Conservation (phyloP, 2,113 vertebrate genomes). For the Emydura subglobosa region DNA sequence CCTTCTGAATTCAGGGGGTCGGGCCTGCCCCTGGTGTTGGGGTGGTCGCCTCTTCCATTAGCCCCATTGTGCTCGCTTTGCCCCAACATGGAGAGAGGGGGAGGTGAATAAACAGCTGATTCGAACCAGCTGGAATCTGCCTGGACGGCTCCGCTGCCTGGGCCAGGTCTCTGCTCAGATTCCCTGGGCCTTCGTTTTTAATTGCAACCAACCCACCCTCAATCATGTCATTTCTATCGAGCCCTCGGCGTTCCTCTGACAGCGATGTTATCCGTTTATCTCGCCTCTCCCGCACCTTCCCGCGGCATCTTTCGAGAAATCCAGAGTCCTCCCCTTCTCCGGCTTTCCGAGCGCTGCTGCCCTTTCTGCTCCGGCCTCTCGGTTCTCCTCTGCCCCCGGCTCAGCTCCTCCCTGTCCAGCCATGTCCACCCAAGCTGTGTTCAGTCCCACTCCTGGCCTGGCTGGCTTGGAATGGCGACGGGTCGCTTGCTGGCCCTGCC, state of each 20-base stretch:
- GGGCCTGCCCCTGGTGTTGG: background rate
- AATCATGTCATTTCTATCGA: background rate
- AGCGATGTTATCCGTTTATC: background rate
- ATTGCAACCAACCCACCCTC: background rate
- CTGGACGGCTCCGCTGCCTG: background rate
- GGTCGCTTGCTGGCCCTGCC: background rate
- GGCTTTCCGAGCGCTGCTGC: too few species aligned
- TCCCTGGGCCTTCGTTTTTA: background rate
- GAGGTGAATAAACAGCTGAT: background rate
- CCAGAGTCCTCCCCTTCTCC: background rate
- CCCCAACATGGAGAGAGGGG: background rate
- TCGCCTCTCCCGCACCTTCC: background rate
- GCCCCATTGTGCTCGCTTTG: background rate
- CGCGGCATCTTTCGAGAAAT: background rate
- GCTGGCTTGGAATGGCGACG: too few species aligned
- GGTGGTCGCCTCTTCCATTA: background rate
- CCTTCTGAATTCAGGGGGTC: background rate
- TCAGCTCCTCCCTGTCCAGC: background rate
- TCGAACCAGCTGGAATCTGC: background rate
- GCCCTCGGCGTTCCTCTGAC: background rate
- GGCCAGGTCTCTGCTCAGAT: too few species aligned
- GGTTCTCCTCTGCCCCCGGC: too few species aligned
- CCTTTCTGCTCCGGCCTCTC: too few species aligned
- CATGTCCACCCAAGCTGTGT: background rate
- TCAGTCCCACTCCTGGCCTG: background rate